A percentile compares a stretch with the other conserved stretches of the same genome.
Evolutionary conservation across 2,113 vertebrate species (phyloP).

Genomic region (Cariama cristata): DNA sequence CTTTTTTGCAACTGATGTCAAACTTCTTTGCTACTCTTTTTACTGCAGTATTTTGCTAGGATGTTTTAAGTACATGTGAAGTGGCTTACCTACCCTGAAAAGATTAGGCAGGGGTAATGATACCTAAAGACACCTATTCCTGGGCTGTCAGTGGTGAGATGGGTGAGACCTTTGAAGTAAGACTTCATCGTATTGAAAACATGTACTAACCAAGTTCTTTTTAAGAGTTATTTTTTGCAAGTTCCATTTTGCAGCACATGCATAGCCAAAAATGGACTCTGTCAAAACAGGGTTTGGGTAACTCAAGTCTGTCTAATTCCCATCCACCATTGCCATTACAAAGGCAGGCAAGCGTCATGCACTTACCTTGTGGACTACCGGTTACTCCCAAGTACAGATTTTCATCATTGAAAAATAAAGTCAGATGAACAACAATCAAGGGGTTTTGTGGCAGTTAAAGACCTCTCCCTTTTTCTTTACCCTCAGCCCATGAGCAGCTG

Average conservation of each 20-base stretch:
- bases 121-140: background rate
- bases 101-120: background rate
- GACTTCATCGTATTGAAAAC: background rate
- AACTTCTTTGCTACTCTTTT: background rate
- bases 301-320: slow-evolving; percentile 29
- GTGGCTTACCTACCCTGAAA: background rate
- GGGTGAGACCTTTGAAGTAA: background rate
- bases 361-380: slow-evolving; percentile 54
- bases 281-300: slow-evolving; percentile 33
- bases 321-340: slow-evolving; percentile 10
- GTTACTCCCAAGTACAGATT: slow-evolving; percentile 59
- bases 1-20: background rate
- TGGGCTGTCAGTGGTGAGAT: background rate
- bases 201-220: background rate
- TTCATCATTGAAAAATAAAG: slow-evolving; percentile 69
- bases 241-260: background rate
- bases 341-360: slow-evolving; percentile 56
- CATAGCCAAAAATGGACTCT: slow-evolving; percentile 9
- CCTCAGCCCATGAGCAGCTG: slow-evolving; percentile 1
- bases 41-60: background rate
- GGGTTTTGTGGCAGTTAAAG: slow-evolving; percentile 38
- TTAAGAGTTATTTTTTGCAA: background rate
- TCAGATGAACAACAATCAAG: slow-evolving; percentile 57
- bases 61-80: background rate
- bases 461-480: background rate